Evolutionary conservation across 2,113 vertebrate species (phyloP), one percentile per base, ranked within the genome.

Genomic region (Calidris pygmaea): DNA sequence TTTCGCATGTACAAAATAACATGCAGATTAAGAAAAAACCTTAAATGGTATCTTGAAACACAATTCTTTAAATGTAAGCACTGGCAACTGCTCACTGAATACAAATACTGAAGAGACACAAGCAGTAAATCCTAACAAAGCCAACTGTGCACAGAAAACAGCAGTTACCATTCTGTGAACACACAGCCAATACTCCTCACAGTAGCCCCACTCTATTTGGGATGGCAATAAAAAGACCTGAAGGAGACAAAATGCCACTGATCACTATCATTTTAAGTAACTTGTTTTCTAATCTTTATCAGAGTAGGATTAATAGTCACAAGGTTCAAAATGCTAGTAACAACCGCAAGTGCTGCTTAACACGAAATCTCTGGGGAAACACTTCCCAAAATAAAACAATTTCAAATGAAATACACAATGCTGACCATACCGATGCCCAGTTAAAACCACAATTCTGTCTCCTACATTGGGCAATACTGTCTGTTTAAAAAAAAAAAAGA

Each of bases 1-100:
- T 90, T 92, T 85, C 89, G 63, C 41, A 85, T 20, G 47, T 56
- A 95, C 60, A 96, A 71, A 73, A 27, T 74, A 96, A 92, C 48
- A 89, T 41, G 59, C 48, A 95, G 70, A 93, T 90, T 84, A 96
- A 77, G 62, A 59, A 65, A 83, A 95, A 74, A 41, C 30, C 62
- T 87, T 70, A 58, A 93, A 81, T 56, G 78, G 29, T 37, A 91
- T 47, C 39, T 89, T 68, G 65, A 95, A 96, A 84, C 1, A 1
- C 47, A 72, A 74, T 74, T 93, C 72, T 75, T 87, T 76, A 85
- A 91, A 81, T 22, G 29, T 34, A 87, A 90, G 83, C 26, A 56
- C 73, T 93, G 34, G 75, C 78, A 90, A 50, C 76, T 20, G 74
- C 79, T 96, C 56, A 32, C 55, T 74, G 81, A 90, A 85, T 80